Percentiles rank a stretch among this genome's conserved stretches.
These are phyloP conservation scores for Rynchops niger DNA, from an alignment of 2,113 vertebrate species.

Conservation along the genomic window DNA sequence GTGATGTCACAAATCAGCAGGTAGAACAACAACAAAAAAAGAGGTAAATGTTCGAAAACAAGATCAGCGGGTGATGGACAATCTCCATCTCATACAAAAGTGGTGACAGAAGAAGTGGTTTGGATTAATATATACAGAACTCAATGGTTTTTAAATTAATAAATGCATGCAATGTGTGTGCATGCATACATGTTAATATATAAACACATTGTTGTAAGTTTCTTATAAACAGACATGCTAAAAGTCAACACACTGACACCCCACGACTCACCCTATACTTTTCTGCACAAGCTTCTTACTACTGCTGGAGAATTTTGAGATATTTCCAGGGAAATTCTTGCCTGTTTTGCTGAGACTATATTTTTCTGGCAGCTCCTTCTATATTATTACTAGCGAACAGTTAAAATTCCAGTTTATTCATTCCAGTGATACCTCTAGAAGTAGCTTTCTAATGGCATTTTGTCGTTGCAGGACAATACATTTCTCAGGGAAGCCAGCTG, in stretches of 20 bases:
- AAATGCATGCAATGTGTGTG: not conserved
- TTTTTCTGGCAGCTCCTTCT: not conserved
- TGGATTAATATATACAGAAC: not conserved
- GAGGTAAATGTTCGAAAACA: accelerated
- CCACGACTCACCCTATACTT: not conserved
- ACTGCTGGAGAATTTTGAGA: not conserved
- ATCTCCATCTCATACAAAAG: not conserved
- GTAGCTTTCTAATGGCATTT: not conserved
- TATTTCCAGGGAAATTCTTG: not conserved
- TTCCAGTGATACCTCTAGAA: not conserved
- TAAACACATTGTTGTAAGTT: not conserved
- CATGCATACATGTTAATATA: not conserved
- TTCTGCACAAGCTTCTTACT: not conserved
- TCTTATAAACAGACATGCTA: not conserved
- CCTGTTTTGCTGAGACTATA: not conserved
- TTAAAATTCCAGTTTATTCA: not conserved
- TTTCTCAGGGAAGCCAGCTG: not conserved
- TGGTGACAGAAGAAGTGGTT: not conserved
- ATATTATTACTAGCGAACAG: not conserved
- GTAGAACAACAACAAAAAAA: not conserved
- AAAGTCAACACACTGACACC: not conserved
- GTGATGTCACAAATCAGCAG: not conserved
- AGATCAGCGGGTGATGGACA: not conserved
- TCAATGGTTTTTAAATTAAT: not conserved
- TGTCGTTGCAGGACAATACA: not conserved